Conservation (phyloP, 92 coral and sea anemone genomes). For the Chrysogorgia sp. region DNA sequence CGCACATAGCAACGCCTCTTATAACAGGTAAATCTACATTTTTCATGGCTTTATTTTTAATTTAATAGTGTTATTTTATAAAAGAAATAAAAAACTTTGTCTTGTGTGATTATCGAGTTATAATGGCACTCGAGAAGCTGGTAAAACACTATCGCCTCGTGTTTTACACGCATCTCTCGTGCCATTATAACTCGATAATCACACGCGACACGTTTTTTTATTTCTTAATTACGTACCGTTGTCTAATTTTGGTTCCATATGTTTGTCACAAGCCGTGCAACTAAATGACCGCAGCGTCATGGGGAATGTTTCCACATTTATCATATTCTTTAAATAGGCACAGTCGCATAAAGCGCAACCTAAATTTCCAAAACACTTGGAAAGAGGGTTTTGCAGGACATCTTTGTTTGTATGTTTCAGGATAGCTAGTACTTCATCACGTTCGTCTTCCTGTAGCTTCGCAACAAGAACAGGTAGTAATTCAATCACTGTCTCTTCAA, state of each 20-base stretch:
- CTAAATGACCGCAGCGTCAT: neutral
- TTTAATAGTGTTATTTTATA: no score
- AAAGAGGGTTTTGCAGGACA: slow-evolving; percentile 2
- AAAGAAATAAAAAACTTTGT: no score
- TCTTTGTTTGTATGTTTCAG: neutral
- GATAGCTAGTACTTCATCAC: slow-evolving; percentile 12
- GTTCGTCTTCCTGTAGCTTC: slow-evolving; percentile 1
- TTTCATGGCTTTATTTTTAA: no score
- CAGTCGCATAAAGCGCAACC: slow-evolving; percentile 21
- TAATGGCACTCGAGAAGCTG: no score
- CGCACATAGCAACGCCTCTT: no score
- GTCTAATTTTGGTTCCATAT: neutral
- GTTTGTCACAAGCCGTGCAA: slow-evolving; percentile 11
- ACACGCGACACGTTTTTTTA: no score
- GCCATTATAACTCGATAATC: no score
- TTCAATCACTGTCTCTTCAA: slow-evolving; percentile 1
- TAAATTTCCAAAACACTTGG: slow-evolving; percentile 9
- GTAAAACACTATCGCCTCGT: no score
- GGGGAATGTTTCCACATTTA: slow-evolving; percentile 1
- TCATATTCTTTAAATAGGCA: neutral
- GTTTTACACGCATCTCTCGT: no score
- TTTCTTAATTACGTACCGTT: neutral
- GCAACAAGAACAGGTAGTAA: slow-evolving; percentile 4
- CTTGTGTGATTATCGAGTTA: no score
- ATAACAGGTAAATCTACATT: no score